These are phyloP conservation scores for Sclerurus mexicanus DNA, from an alignment of 2,113 vertebrate genomes.

Conservation along the genomic window DNA sequence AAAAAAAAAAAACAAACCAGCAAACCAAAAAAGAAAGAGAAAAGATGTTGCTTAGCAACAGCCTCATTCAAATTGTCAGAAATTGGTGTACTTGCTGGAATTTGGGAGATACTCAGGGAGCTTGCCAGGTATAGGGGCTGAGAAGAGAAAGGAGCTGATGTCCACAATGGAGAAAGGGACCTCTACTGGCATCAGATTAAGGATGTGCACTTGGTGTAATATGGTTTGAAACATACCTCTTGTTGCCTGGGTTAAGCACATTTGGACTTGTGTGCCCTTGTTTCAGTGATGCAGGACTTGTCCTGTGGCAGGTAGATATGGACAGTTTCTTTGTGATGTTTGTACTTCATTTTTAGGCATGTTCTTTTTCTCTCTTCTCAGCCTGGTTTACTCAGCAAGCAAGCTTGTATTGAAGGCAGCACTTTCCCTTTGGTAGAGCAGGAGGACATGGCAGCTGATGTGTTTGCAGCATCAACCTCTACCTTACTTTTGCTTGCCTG, in stretches of 20 bases:
- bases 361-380: neutral
- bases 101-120: slow-evolving; percentile 26
- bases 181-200: neutral
- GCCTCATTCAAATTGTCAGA: slow-evolving; percentile 46
- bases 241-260: neutral
- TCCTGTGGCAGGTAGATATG: neutral
- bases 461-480: neutral
- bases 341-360: neutral
- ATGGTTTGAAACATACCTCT: neutral
- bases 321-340: neutral
- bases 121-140: neutral
- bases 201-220: rapidly evolving
- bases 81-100: slow-evolving; percentile 53
- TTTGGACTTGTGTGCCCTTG: neutral
- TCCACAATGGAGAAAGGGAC: neutral
- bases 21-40: neutral
- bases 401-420: neutral
- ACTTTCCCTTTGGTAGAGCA: neutral
- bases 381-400: neutral
- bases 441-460: neutral
- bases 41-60: slow-evolving; percentile 70
- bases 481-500: neutral
- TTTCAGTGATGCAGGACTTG: neutral
- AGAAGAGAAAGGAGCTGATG: neutral
- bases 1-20: neutral